Conservation (phyloP, 2,888 invertebrate species). For the Andricus quercusramuli region DNA sequence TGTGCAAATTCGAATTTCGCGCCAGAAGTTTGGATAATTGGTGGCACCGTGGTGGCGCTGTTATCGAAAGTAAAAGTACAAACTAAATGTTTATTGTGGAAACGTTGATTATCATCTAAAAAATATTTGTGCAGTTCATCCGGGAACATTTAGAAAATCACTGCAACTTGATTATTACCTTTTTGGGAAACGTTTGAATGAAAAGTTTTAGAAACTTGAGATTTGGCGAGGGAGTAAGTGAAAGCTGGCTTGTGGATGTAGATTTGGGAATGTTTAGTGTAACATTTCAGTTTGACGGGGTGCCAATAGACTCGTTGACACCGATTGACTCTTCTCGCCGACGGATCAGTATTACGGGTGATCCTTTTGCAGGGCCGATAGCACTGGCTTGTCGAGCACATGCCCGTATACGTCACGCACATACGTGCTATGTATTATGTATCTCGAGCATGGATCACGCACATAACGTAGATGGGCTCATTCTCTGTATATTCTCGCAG, state of each 20-base stretch:
- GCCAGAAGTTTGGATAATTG: no score
- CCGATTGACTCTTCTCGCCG: constrained; percentile 38
- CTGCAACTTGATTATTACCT: no score
- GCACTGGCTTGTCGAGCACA: constrained; percentile 37
- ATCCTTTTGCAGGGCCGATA: constrained; percentile 33
- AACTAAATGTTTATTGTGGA: no score
- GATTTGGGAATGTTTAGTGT: not conserved
- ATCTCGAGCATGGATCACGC: constrained; percentile 70
- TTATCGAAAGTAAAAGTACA: no score
- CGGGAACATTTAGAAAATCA: no score
- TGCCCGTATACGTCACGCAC: constrained; percentile 54
- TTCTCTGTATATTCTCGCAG: constrained; percentile 51
- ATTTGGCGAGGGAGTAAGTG: not conserved
- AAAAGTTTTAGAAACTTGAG: no score
- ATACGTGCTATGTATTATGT: constrained; percentile 58
- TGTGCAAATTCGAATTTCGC: no score
- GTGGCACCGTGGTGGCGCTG: no score
- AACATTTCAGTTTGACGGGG: constrained; percentile 34
- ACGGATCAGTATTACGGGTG: constrained; percentile 25
- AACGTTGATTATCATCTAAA: no score
- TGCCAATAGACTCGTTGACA: constrained; percentile 40
- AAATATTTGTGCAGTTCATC: no score
- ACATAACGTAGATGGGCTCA: constrained; percentile 50
- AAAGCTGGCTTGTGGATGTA: not conserved
- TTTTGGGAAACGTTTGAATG: no score